Evolutionary conservation across 2,888 invertebrate species (phyloP), one percentile per base, ranked within the genome.

Genomic region (Tribolium freemani): DNA sequence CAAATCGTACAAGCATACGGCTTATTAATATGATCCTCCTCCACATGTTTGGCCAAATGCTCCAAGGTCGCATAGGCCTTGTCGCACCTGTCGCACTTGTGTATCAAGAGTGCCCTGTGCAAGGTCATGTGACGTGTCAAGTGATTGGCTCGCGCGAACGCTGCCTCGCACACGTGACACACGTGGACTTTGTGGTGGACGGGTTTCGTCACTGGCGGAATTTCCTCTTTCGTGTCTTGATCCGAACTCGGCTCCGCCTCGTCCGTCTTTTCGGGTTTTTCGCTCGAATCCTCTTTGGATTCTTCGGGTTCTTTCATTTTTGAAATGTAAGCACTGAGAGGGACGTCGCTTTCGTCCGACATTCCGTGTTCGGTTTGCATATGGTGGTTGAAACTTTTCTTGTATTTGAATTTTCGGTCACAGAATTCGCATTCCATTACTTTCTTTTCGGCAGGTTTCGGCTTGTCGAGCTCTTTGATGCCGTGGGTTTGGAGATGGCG

Each of bases 381-480:
- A 72, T 87, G 87, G 75, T 87, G 87, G 38, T 81, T 78, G 71
- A 85, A 87, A 75, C 87, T 87, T 76, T 87, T 87, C 67, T 81
- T 83, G 73, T 87, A 87, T 72, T 86, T 87, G 76, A 87, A 87
- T 77, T 86, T 86, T 56, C 87, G 81, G 78, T 87, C 87, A 75
- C 87, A 87, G 76, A 86, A 87, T 75, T 87, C 87, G 77, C 87
- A 87, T 77, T 86, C 84, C 84, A 87, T 85, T 38, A 84, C 77
- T 57, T 73, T 70, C 56, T 73, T 73, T 48, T 73, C 73, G n/a
- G 48, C 56, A 8, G 67, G 60, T 53, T 73, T 73, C 10, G 70
- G 67, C 53, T 73, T 73, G 9, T 73, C 73, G 5, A 73, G 11
- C 53, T 75, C 67, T 57, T 69, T 69, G 26, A 84, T 79, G 13